Conservation (phyloP, 2,113 vertebrate genomes). For the Phainopepla nitens region DNA sequence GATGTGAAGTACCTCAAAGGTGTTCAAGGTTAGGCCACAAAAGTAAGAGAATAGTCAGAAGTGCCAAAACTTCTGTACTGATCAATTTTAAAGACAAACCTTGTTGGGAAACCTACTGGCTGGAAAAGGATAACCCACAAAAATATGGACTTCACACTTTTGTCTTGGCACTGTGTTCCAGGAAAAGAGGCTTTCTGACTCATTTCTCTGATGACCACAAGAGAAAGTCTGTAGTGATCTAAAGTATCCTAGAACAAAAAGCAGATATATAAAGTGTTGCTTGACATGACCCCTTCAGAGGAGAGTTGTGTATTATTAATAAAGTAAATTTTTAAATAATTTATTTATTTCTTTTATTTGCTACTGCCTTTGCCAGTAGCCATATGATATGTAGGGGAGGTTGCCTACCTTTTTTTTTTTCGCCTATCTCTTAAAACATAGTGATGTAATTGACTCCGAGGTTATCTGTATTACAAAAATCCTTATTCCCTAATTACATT, state of each 20-base stretch:
- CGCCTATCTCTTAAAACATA: neutral
- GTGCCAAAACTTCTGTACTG: neutral
- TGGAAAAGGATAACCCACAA: neutral
- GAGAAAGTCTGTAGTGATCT: neutral
- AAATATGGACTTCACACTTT: neutral
- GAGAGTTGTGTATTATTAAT: neutral
- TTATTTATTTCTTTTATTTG: neutral
- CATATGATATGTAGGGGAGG: neutral
- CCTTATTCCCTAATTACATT: neutral
- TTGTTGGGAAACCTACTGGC: neutral
- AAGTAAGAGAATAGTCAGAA: neutral
- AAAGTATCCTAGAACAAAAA: neutral
- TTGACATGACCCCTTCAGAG: neutral
- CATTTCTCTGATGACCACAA: rapidly evolving
- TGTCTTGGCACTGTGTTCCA: neutral
- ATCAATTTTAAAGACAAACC: neutral
- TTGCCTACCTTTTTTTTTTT: neutral
- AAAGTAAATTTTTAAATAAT: neutral
- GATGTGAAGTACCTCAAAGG: neutral
- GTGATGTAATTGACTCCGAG: neutral
- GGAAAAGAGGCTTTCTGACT: neutral
- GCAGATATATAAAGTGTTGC: neutral
- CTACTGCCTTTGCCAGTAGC: neutral
- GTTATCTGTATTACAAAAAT: neutral
- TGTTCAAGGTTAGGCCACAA: neutral